A percentile compares a stretch with the other conserved stretches of the same genome.
Conservation (phyloP, 2,888 invertebrate genomes). For the Tetranychus piercei region DNA sequence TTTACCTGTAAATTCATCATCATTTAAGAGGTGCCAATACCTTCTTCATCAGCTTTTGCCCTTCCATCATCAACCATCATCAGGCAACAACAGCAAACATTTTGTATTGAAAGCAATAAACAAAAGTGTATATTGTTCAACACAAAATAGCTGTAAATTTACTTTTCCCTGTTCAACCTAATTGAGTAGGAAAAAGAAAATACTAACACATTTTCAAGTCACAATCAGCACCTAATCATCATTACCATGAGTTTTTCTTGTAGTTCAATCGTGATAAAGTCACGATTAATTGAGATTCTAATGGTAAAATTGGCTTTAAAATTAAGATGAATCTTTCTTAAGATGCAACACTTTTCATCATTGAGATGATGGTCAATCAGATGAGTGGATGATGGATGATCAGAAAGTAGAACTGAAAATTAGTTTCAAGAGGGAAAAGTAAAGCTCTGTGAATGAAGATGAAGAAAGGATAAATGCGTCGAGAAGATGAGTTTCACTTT, state of each 20-base stretch:
- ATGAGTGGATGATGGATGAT: neutral
- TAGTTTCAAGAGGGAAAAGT: too few species aligned
- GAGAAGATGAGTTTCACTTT: too few species aligned
- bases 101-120: too few species aligned
- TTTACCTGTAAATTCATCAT: neutral
- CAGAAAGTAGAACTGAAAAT: too few species aligned
- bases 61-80: neutral
- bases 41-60: neutral
- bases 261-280: neutral
- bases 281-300: slow-evolving; percentile 1
- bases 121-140: too few species aligned
- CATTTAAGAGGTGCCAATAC: neutral
- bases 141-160: neutral
- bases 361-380: neutral
- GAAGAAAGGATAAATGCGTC: too few species aligned
- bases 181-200: neutral
- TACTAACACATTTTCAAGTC: neutral
- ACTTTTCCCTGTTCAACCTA: neutral
- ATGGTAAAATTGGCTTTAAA: neutral
- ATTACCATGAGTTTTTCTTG: neutral
- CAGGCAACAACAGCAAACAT: neutral
- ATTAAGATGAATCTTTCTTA: neutral
- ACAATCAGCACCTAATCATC: neutral
- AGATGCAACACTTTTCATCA: neutral
- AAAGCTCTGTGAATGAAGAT: too few species aligned